Conservation (phyloP, 2,797 vertebrate genomes). For the Amblyopsis hoosieri region DNA sequence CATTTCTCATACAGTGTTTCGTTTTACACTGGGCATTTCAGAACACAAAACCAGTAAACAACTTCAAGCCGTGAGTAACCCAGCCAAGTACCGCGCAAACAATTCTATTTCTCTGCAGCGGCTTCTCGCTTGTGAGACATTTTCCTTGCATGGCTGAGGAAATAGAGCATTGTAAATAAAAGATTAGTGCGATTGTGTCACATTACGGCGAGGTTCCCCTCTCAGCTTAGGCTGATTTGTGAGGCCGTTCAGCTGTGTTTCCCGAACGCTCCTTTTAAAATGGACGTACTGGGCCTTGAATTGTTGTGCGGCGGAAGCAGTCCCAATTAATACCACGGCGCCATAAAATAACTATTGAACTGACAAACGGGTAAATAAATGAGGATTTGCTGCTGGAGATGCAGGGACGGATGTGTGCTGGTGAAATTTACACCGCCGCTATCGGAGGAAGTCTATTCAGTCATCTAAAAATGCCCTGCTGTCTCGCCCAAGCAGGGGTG, state of each 20-base stretch:
- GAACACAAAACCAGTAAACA: conserved; percentile 13
- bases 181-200: conserved; percentile 72
- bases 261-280: conserved; percentile 62
- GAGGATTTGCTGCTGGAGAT: conserved; percentile 58
- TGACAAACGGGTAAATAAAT: conserved; percentile 74
- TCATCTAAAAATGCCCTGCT: conserved; percentile 66
- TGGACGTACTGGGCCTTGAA: conserved; percentile 71
- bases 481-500: conserved; percentile 64
- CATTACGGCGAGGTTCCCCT: conserved; percentile 71
- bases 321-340: conserved; percentile 76
- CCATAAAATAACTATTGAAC: conserved; percentile 79
- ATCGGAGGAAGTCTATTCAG: conserved; percentile 64
- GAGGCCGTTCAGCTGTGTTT: conserved; percentile 59
- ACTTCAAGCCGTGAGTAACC: conserved; percentile 10
- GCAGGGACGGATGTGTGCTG: conserved; percentile 42
- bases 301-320: conserved; percentile 70
- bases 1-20: conserved; percentile 20
- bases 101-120: conserved; percentile 39
- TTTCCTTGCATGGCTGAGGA: conserved; percentile 66
- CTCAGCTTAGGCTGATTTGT: conserved; percentile 75
- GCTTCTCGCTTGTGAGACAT: conserved; percentile 56
- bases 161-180: conserved; percentile 69
- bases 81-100: conserved; percentile 33
- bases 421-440: conserved; percentile 65
- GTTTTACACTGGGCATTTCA: conserved; percentile 10